Evolutionary conservation across 2,888 invertebrate species (phyloP).

Genomic region (Diaphora mendica): DNA sequence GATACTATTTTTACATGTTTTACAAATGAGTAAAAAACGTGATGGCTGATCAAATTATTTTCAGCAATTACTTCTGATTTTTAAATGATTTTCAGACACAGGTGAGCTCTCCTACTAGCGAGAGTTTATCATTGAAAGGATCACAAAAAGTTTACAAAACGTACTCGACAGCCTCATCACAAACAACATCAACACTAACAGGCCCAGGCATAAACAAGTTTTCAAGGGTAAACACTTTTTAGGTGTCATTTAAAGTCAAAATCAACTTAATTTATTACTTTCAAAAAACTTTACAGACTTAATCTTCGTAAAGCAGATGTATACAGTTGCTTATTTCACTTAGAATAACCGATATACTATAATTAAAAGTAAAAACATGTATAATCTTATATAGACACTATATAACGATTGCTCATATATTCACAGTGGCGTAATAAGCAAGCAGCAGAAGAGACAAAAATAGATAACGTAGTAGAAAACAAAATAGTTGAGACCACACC

Average conservation of each 20-base stretch:
- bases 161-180: conserved; percentile 73
- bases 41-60: not conserved
- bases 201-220: conserved; percentile 73
- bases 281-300: not conserved
- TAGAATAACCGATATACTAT: not conserved
- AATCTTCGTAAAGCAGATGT: not conserved
- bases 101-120: conserved; percentile 76
- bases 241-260: conserved; percentile 27
- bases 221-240: conserved; percentile 71
- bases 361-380: not conserved
- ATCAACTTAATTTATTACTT: not conserved
- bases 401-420: conserved; percentile 16
- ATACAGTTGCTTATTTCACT: not conserved
- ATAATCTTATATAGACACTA: not conserved
- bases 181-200: conserved; percentile 72
- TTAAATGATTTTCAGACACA: conserved; percentile 76
- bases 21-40: not conserved
- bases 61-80: not conserved
- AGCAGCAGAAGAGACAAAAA: conserved; percentile 59
- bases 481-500: conserved; percentile 48
- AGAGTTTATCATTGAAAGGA: conserved; percentile 84
- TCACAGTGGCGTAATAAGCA: conserved; percentile 75
- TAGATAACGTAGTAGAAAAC: conserved; percentile 51
- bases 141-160: conserved; percentile 82
- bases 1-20: not conserved